These are phyloP conservation scores for Coptotermes formosanus DNA, from an alignment of 1,140 invertebrate genomes.

Conservation along the genomic window DNA sequence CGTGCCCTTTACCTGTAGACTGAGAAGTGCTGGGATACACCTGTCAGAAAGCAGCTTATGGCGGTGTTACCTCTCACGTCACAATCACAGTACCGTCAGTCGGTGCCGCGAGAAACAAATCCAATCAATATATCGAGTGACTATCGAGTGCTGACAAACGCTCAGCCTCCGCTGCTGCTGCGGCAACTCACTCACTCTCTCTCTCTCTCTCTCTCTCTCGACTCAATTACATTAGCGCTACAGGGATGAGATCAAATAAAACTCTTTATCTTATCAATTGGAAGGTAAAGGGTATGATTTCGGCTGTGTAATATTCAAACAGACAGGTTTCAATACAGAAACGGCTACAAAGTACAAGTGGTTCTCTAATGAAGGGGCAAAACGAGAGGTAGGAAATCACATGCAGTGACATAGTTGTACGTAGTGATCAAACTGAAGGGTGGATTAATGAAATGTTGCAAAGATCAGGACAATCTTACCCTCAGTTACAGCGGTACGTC, in stretches of 20 bases:
- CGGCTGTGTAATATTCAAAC: neutral
- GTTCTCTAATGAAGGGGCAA: neutral
- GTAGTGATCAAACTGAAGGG: neutral
- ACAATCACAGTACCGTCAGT: neutral
- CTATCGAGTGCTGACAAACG: slow-evolving; percentile 10
- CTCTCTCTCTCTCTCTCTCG: neutral
- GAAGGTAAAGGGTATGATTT: neutral
- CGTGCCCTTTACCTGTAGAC: too few relatives aligned
- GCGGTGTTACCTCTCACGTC: neutral
- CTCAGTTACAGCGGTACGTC: neutral
- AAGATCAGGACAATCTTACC: neutral
- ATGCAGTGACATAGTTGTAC: neutral
- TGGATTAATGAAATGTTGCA: neutral
- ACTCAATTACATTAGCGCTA: slow-evolving; percentile 4
- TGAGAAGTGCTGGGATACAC: too few relatives aligned
- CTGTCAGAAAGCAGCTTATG: neutral
- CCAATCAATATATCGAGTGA: slow-evolving; percentile 12
- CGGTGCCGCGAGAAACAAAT: slow-evolving; percentile 10
- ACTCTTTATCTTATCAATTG: slow-evolving; percentile 17
- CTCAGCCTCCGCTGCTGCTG: neutral
- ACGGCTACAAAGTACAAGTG: neutral
- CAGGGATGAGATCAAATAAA: slow-evolving; percentile 8
- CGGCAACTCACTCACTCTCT: too few relatives aligned
- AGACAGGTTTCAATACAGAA: neutral
- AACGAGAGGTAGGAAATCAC: neutral